Evolutionary conservation across 2,113 vertebrate genomes (phyloP), one percentile per base, ranked within the genome.

Genomic region (Saguinus midas): DNA sequence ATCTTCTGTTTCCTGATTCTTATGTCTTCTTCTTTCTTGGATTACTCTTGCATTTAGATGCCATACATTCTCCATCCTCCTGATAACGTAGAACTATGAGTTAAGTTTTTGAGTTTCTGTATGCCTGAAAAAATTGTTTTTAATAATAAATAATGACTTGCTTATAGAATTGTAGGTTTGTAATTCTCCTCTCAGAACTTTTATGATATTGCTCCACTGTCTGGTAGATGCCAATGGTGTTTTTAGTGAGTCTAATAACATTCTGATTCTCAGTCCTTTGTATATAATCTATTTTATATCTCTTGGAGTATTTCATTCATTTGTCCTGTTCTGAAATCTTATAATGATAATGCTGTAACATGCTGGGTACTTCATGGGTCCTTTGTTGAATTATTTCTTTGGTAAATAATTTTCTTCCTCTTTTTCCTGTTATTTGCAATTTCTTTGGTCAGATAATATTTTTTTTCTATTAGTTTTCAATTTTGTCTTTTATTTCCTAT

Each of bases 311-410:
- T 76, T 57, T 94, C 32, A 87, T 72, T 86, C 68, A 61, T 61
- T 81, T 90, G 1, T 83, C 58, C 87, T 78, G 23, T 85, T 96
- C 50, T 92, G 72, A 97, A 97, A 93, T 78, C 73, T 81, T 90
- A 66, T 75, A 81, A 94, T 82, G 35, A 84, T 94, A 52, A 68
- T 18, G 7, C 18, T 86, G 64, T 94, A 48, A 95, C 80, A 95
- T 86, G 7, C 29, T 79, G 17, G 6, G 4, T 88, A 91, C 52
- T 80, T 35, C n/a, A 45, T 50, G 21, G 58, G 45, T 32, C 3
- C 1, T 17, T 82, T 85, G 68, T 52, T 95, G n/a, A 66, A 85
- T 81, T 96, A 87, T 82, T 95, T 95, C 48, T 83, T 91, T 95
- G 70, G 35, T 82, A 94, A 96, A 87, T 92, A 87, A 20, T 12